Base-by-base conservation (phyloP, 2,888 invertebrate species). In the Clostera curtula region DNA sequence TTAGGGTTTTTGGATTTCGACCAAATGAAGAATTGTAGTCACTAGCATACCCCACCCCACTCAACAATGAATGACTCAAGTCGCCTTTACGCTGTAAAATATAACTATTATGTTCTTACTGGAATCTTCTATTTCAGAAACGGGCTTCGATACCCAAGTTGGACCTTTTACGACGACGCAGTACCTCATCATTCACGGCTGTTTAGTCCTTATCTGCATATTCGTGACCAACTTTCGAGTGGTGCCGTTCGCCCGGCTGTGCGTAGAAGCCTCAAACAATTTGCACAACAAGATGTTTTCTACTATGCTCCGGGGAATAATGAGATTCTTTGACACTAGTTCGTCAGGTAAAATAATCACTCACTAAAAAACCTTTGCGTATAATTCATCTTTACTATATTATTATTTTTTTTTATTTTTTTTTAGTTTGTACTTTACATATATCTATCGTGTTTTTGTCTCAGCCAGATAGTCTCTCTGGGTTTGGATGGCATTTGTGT, bases 241-340 rank as follows among this genome's bases (percentile, higher is more conserved):
- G 2, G 66, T 89, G 40, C 79, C 88, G 2, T 91, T 90, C 56
- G 90, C 89, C 37, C 67, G 74, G 13, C 62, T 89, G 13, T 89
- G 89, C 32, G 85, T 91, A 49, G 66, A 72, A 3, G 88, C 92
- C 0, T 91, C 92, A 0, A 86, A 85, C 35, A 86, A 82, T 12
- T 77, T 93, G 1, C 93, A 94, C 62, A 86, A 90, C 54, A 69
- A 46, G 6, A 91, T 93, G 90, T 93, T 93, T 60, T 70, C 70
- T 1, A 73, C 69, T 3, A 74, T 82, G 76, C 62, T 82, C n/a
- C 69, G 60, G 34, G 84, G 83, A 4, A 64, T 85, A 29, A 83
- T 83, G 77, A 49, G 85, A 24, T 96, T 96, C 67, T 96, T 95
- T 58, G 93, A 95, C 52, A 90, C 88, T 0, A 96, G 95, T 65